Base-by-base conservation (phyloP, 2,797 vertebrate genomes). In the Acanthornis magna region DNA sequence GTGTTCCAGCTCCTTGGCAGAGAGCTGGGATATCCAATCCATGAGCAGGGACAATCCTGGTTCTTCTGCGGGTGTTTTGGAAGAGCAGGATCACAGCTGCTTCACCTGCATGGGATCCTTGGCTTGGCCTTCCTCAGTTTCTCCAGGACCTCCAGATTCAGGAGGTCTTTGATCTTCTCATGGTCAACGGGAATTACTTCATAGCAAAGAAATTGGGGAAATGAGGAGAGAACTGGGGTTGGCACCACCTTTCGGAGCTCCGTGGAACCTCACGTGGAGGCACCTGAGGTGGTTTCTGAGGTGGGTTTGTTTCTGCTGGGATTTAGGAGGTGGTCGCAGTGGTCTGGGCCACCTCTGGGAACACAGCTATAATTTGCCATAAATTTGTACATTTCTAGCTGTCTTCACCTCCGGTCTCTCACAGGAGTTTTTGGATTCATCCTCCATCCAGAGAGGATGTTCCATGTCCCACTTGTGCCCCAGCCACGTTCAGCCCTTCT, bases 201-300 rank as follows among this genome's bases (percentile, higher is more conserved):
- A 9, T 3, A 23, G 26, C 15, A 15, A 48, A 68, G 21, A 34
- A 73, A 54, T 8, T 2, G 2, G 19, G 45, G 48, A 32, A 62
- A 8, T 4, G 7, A 29, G 60, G 43, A 67, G 27, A 22, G 16
- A 63, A 34, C 30, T 7, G 5, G n/a, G 13, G 12, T 11, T 38
- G 29, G 14, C 29, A 13, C 15, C 7, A 0, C 10, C 10, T 57
- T 36, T 16, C 0, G 2, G 51, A 36, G 17, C 16, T 30, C 29
- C 30, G 25, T 4, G 7, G 63, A 51, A n/a, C 68, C 26, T 38
- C 1, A 0, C 1, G 2, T 32, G 30, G n/a, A 34, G 30, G 30
- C 25, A 21, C 30, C 45, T 15, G 34, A 54, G 26, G 45, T 14
- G 60, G 36, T 42, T 73, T 30, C 1, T 0, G 70, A 55, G 25